phyloP scores from a whole-genome alignment of 2,888 invertebrate genomes.

The Rhogogaster chlorosoma region DNA sequence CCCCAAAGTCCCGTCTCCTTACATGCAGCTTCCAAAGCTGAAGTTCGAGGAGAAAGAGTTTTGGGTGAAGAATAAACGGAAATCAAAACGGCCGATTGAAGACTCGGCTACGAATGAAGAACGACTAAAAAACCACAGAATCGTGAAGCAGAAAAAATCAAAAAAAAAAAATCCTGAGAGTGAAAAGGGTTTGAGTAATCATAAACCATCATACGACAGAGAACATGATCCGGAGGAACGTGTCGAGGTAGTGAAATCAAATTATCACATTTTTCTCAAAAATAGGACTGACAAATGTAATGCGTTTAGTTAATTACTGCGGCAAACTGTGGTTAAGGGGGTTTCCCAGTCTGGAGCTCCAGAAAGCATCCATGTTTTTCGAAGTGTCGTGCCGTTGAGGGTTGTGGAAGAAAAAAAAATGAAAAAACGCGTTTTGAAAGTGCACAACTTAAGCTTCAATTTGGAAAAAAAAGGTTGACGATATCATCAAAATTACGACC shows the following conservation, averaged over 20 bases:
- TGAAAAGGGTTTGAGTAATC: constrained; percentile 52
- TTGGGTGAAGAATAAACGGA: constrained; percentile 55
- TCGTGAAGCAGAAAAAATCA: constrained; percentile 51
- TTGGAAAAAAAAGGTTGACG: too few relatives aligned
- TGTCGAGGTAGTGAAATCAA: constrained; percentile 54
- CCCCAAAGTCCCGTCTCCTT: constrained; percentile 55
- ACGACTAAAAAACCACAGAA: constrained; percentile 35
- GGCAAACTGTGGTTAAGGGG: background rate
- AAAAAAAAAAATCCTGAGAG: constrained; percentile 26
- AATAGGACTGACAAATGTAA: background rate
- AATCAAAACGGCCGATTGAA: constrained; percentile 52
- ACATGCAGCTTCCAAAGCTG: constrained; percentile 59
- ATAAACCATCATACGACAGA: constrained; percentile 60
- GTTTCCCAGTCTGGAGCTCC: too few relatives aligned
- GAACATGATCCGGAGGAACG: constrained; percentile 66
- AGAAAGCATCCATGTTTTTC: too few relatives aligned
- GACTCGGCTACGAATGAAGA: constrained; percentile 29
- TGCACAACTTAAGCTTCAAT: too few relatives aligned
- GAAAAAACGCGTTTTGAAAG: too few relatives aligned
- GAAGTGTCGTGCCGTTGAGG: too few relatives aligned
- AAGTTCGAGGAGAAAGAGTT: constrained; percentile 52
- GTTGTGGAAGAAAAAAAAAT: too few relatives aligned
- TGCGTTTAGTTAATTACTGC: background rate
- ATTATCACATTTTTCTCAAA: background rate
- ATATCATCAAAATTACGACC: too few relatives aligned